Base-by-base conservation (phyloP, 2,797 vertebrate genomes). In the Lepidocolaptes lacrymiger region DNA sequence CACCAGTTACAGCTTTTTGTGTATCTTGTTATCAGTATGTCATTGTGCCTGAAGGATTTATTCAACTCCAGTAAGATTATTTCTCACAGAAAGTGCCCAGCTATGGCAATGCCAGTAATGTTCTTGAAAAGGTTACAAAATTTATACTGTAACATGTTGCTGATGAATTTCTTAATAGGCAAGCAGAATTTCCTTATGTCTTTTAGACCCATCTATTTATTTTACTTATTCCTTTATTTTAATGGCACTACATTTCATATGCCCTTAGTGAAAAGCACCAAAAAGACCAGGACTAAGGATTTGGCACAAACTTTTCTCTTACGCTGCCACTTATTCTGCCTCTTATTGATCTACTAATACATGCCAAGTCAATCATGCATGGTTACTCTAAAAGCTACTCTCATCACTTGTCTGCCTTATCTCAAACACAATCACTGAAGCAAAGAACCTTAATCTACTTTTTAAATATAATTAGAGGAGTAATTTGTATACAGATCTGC, bases 401-500 rank as follows among this genome's bases (percentile, higher is more conserved):
- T 95, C 76, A 54, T 85, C 88, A 39, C 71, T 92, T 93, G 68
- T 64, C 66, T 32, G 32, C 27, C 52, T 81, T 94, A 88, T 92
- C 89, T 94, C 88, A 95, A 91, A 44, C 71, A 88, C 77, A 94
- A 82, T 79, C 83, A 84, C 66, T 87, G 93, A 96, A 88, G 96
- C 83, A 95, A 85, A 78, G 88, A 85, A 91, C 44, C 66, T 95
- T 97, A 95, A 94, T 95, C 88, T 94, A 68, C 58, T 71, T 87
- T 95, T 97, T 93, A 93, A 95, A 97, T 89, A 95, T 88, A 96
- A 96, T 96, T 96, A 97, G 62, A 92, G 61, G 64, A 97, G 75
- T 94, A 92, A 96, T 96, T 97, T 51, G 30, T 96, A 86, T 41
- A 95, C 43, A 22, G 78, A 93, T 82, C 75, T 95, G 46, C 78